Conservation (phyloP, 2,797 vertebrate genomes). For the Capromys pilorides region DNA sequence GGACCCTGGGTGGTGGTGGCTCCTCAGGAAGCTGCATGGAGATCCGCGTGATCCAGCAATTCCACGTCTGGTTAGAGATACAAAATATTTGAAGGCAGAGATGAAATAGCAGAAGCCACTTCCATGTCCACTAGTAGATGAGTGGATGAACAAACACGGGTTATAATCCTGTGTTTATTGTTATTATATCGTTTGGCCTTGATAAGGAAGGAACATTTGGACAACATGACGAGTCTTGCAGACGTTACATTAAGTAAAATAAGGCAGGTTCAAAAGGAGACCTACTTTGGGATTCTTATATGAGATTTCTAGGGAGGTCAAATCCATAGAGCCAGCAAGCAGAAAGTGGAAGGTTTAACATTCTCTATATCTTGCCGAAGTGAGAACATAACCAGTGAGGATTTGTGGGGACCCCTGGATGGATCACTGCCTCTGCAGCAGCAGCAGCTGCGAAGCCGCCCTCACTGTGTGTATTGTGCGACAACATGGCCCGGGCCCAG, state of each 20-base stretch:
- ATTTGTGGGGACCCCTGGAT: background rate
- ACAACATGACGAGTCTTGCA: background rate
- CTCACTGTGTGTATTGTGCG: background rate
- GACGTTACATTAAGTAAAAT: background rate
- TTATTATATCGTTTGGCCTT: background rate
- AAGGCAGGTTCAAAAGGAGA: constrained; percentile 12
- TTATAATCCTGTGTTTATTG: accelerated
- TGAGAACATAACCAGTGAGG: background rate
- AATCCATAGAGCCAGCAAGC: background rate
- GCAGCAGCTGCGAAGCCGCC: background rate
- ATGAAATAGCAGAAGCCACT: background rate
- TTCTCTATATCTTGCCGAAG: background rate
- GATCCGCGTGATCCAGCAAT: background rate
- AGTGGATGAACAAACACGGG: background rate
- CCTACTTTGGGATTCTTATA: background rate
- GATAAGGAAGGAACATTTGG: background rate
- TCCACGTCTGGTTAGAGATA: background rate
- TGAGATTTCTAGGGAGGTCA: background rate
- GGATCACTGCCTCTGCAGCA: background rate
- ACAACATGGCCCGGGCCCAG: background rate
- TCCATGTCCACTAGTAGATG: background rate
- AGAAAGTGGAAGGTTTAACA: background rate
- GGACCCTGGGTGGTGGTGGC: background rate
- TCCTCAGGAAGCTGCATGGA: background rate
- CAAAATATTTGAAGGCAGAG: background rate